These are phyloP conservation scores for Limnothrissa miodon DNA, from an alignment of 2,113 vertebrate species.

Conservation along the genomic window DNA sequence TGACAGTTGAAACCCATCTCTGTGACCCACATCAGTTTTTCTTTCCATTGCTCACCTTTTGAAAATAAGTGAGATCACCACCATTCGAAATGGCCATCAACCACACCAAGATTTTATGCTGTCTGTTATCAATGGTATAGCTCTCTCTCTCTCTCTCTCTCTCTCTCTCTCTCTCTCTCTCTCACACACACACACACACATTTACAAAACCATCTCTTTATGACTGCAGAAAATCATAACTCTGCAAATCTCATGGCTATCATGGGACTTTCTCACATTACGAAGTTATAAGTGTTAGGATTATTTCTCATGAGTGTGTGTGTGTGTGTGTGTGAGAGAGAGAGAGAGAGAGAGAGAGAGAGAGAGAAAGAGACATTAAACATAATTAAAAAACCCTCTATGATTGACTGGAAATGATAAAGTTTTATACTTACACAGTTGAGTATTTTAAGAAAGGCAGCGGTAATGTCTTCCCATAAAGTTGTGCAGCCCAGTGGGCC, in stretches of 20 bases:
- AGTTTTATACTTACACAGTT: background rate
- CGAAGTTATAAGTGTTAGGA: background rate
- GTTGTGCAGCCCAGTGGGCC: background rate
- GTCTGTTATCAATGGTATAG: background rate
- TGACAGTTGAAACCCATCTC: background rate
- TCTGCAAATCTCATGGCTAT: background rate
- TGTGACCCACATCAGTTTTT: background rate
- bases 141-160: too few species aligned
- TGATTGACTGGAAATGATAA: background rate
- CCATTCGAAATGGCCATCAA: background rate
- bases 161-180: too few species aligned
- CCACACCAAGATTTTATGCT: background rate
- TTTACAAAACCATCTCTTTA: too few species aligned
- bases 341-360: background rate
- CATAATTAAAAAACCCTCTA: background rate
- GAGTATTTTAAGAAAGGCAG: slow-evolving; percentile 16
- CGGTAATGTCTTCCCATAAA: background rate
- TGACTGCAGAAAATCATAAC: background rate
- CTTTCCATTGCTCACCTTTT: background rate
- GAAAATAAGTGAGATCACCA: background rate
- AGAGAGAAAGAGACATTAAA: background rate
- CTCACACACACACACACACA: background rate
- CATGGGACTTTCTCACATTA: background rate
- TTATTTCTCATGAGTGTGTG: background rate
- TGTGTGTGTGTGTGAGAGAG: background rate